phyloP scores from a whole-genome alignment of 2,888 invertebrate species.

The Acanthosepion esculentum region DNA sequence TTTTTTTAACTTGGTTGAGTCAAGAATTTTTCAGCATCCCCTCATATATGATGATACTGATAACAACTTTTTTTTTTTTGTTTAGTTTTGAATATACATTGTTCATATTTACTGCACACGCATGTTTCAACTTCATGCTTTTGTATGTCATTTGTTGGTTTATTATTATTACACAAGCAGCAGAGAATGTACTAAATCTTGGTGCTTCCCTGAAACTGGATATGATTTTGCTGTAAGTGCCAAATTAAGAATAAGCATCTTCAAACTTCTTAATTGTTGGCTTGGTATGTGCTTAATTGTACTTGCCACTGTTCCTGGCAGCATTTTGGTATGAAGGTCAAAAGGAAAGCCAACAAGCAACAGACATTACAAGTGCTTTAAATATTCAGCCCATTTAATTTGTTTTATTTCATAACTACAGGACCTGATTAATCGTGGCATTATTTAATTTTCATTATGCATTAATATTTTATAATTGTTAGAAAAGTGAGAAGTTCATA shows the following conservation, averaged over 20 bases:
- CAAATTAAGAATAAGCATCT: background rate
- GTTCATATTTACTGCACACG: background rate
- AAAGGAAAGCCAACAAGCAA: background rate
- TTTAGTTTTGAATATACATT: background rate
- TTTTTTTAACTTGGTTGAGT: no score
- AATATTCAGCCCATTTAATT: background rate
- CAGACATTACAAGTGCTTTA: background rate
- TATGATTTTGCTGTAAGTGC: background rate
- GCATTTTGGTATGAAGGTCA: background rate
- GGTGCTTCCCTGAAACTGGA: background rate
- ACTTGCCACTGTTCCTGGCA: background rate
- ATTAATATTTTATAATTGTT: background rate
- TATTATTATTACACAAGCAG: background rate
- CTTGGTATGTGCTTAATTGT: constrained; percentile 20
- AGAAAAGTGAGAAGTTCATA: background rate
- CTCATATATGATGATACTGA: no score
- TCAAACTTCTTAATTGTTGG: background rate
- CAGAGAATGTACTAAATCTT: background rate
- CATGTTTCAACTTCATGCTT: background rate
- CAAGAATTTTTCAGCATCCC: no score
- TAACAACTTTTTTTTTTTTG: no score
- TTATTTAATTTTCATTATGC: background rate
- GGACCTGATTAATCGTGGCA: background rate
- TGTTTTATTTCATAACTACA: background rate
- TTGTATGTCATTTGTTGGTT: background rate